Percentiles rank a stretch among this genome's conserved stretches.
Evolutionary conservation across 2,797 vertebrate species (phyloP).

Genomic region (Acanthiza pusilla): DNA sequence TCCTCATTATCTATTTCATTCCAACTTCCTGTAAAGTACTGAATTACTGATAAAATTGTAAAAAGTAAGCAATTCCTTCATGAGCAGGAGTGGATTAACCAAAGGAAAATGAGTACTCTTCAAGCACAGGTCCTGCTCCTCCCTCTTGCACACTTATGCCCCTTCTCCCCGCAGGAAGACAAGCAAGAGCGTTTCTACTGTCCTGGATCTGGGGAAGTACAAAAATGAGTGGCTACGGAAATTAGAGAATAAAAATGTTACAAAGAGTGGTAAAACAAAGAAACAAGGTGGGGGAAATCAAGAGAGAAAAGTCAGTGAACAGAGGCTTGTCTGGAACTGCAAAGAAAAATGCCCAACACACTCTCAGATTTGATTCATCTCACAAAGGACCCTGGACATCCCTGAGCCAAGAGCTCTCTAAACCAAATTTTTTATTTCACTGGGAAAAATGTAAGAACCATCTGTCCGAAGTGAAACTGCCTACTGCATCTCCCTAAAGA

Average conservation of each 20-base stretch:
- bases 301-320: not conserved
- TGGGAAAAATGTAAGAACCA: not conserved
- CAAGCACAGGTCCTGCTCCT: not conserved
- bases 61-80: constrained; percentile 39
- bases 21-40: constrained; percentile 41
- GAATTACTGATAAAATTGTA: constrained; percentile 38
- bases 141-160: not conserved
- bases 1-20: constrained; percentile 61
- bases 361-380: not conserved
- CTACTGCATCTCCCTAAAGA: not conserved
- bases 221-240: not conserved
- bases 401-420: not conserved
- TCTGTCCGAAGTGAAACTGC: not conserved
- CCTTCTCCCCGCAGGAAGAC: not conserved
- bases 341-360: not conserved
- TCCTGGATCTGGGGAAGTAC: not conserved
- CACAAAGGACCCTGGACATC: not conserved
- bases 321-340: not conserved
- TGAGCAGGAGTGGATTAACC: not conserved
- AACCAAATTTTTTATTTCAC: not conserved
- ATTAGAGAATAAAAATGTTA: not conserved
- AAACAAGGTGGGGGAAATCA: not conserved
- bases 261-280: not conserved
- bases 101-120: not conserved
- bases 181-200: not conserved